Evolutionary conservation across 1,140 invertebrate species (phyloP).

Genomic region (Megalopta genalis): DNA sequence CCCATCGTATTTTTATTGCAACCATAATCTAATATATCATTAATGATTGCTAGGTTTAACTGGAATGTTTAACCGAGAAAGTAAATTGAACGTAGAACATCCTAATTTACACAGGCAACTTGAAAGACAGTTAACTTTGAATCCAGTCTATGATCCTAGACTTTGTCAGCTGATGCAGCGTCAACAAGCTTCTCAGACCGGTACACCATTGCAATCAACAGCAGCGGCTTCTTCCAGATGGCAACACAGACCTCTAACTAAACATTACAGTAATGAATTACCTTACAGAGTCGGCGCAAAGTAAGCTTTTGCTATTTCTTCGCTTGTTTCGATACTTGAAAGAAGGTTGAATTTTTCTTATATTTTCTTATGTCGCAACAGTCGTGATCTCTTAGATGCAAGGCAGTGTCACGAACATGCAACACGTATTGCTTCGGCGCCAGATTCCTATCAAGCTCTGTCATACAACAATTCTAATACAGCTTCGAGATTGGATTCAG

Average conservation of each 20-base stretch:
- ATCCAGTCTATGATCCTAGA: slow-evolving; percentile 88
- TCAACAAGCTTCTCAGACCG: slow-evolving; percentile 54
- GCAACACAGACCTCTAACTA: slow-evolving; percentile 70
- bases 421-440: slow-evolving; percentile 89
- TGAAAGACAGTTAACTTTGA: slow-evolving; percentile 89
- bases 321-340: neutral
- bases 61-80: slow-evolving; percentile 40
- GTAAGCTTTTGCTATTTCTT: slow-evolving; percentile 50
- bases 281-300: slow-evolving; percentile 71
- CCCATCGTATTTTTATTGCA: no score
- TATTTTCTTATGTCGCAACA: slow-evolving; percentile 40
- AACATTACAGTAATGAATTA: slow-evolving; percentile 73
- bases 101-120: slow-evolving; percentile 89
- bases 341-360: neutral
- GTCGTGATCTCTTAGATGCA: slow-evolving; percentile 76
- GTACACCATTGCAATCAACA: slow-evolving; percentile 53
- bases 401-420: slow-evolving; percentile 80
- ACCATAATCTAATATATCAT: no score
- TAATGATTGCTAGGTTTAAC: no score
- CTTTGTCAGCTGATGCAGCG: slow-evolving; percentile 80
- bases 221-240: slow-evolving; percentile 61
- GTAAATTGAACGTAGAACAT: slow-evolving; percentile 74
- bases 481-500: no score
- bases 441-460: slow-evolving; percentile 83
- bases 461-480: slow-evolving; percentile 71